Conservation (phyloP, 2,888 invertebrate species). For the Metacarcinus magister region DNA sequence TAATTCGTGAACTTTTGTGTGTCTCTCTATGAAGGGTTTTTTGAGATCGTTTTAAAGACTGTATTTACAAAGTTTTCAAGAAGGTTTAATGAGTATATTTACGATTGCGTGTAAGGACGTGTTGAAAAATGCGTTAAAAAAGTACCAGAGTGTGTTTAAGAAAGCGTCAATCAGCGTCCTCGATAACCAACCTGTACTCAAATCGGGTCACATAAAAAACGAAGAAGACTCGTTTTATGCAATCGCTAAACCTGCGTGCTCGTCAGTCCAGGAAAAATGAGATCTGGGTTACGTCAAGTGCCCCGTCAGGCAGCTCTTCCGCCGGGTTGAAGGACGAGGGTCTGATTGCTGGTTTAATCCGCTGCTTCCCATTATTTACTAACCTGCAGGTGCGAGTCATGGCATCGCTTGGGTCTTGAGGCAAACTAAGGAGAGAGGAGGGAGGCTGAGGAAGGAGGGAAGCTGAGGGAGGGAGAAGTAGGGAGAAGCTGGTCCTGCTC, state of each 20-base stretch:
- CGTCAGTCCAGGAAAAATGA: not conserved
- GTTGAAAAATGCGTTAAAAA: not conserved
- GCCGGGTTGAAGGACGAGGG: not conserved
- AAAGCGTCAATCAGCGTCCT: not conserved
- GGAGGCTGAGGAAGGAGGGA: not conserved
- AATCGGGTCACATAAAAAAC: constrained; percentile 42
- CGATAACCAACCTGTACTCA: constrained; percentile 18
- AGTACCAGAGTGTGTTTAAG: not conserved
- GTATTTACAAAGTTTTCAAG: not conserved
- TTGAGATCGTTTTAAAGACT: not conserved
- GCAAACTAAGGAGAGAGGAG: not conserved
- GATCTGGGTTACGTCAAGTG: not conserved
- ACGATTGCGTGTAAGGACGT: not conserved
- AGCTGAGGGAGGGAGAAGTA: not conserved
- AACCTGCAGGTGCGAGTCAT: constrained; percentile 35
- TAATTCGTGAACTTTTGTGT: not conserved
- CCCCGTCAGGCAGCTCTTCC: constrained; percentile 42
- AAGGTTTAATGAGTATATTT: not conserved
- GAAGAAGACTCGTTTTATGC: constrained; percentile 19
- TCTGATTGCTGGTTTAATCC: constrained; percentile 45
- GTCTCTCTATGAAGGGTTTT: not conserved
- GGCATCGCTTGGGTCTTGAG: constrained; percentile 1
- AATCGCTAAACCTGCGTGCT: constrained; percentile 1
- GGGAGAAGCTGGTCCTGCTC: not conserved
- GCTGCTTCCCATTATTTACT: constrained; percentile 36